Conservation (phyloP, 53 echinoderm and acorn worm genomes). For the Astropecten irregularis region DNA sequence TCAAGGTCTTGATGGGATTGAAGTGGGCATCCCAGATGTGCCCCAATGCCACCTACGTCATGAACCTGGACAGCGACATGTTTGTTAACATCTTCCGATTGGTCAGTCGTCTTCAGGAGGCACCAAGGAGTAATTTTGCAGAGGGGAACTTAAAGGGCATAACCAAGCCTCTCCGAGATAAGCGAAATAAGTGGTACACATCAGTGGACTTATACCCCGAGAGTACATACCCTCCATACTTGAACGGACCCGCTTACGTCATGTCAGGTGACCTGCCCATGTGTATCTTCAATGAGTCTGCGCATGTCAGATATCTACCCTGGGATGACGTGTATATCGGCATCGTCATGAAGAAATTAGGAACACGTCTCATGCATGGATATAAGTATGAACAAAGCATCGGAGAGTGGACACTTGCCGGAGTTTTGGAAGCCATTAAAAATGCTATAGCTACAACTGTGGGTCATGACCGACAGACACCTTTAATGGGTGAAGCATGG, state of each 20-base stretch:
- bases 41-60: neutral
- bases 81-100: neutral
- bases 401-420: too few species aligned
- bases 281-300: conserved; percentile 29
- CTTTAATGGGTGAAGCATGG: too few species aligned
- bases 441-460: too few species aligned
- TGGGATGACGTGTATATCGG: conserved; percentile 68
- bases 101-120: neutral
- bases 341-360: conserved; percentile 17
- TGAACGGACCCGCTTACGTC: conserved; percentile 63
- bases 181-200: conserved; percentile 24
- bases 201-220: conserved; percentile 47
- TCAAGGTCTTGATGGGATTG: conserved; percentile 24
- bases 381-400: neutral
- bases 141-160: conserved; percentile 32
- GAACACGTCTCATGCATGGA: neutral
- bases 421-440: too few species aligned
- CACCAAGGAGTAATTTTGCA: conserved; percentile 2
- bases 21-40: conserved; percentile 8
- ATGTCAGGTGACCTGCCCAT: conserved; percentile 61
- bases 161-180: neutral
- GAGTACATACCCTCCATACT: conserved; percentile 56
- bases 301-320: conserved; percentile 33
- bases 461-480: too few species aligned
- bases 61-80: neutral